Evolutionary conservation across 2,797 vertebrate species (phyloP), one percentile per base, ranked within the genome.

Genomic region (Schizopygopsis pylzovi): DNA sequence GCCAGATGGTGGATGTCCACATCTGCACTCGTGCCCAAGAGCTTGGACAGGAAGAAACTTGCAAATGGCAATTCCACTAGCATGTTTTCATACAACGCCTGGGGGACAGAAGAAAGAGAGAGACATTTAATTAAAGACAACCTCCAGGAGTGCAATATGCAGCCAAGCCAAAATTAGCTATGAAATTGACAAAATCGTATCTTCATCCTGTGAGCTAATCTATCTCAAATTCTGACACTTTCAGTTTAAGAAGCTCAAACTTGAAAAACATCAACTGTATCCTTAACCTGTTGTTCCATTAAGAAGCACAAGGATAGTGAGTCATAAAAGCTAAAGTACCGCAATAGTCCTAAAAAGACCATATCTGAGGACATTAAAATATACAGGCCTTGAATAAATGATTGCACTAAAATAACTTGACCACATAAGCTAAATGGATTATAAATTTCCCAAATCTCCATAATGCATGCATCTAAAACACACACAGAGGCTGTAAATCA

Each of bases 371-470:
- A 93, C 95, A 95, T 97, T 98, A 96, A 97, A 96, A 96, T 97
- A 97, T 96, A 96, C 96, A 96, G 95, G 95, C 94, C 96, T 94
- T 97, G 52, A 97, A 98, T 98, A 98, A 99, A 97, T 97, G 97
- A 98, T 97, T 94, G 96, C 95, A 95, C 96, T 99, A 97, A 97
- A 96, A 97, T 96, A 96, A 71, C 95, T 96, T 94, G 96, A 96
- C 93, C 96, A 93, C 98, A 99, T 98, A 97, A 98, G 97, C 97
- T 97, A 99, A 99, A 99, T 99, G 98, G 97, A 98, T 99, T 98
- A 98, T 99, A 99, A 99, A 99, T 99, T 98, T 96, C 97, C 89
- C 87, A 91, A 88, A 98, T 98, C 97, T 98, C 97, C 97, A 98
- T 99, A 99, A 99, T 97, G 97, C 94, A 98, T 97, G 96, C 96